phyloP scores from a whole-genome alignment of 1,140 invertebrate genomes.

The Dendrolimus punctatus region DNA sequence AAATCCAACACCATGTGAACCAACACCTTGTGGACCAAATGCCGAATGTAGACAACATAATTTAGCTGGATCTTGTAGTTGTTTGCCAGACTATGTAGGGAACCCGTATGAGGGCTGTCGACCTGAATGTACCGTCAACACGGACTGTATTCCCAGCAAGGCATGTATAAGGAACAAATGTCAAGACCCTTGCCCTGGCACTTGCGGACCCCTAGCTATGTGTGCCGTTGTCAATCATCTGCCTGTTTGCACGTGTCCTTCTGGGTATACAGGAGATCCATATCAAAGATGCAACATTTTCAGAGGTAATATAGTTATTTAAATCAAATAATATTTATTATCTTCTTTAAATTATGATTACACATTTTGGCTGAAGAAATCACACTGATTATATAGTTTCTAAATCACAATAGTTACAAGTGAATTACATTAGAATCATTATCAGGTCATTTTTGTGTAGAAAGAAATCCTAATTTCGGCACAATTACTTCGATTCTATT shows the following conservation, averaged over 20 bases:
- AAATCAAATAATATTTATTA: constrained; percentile 9
- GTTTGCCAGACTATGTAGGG: constrained; percentile 77
- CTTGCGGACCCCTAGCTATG: constrained; percentile 79
- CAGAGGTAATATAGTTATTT: constrained; percentile 29
- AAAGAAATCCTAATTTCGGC: too few relatives aligned
- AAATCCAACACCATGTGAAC: constrained; percentile 72
- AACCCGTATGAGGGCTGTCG: constrained; percentile 82
- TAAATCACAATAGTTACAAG: too few relatives aligned
- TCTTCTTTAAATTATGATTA: constrained; percentile 26
- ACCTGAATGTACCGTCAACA: constrained; percentile 77
- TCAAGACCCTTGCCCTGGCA: constrained; percentile 81
- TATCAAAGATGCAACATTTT: constrained; percentile 70
- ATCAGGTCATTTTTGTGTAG: too few relatives aligned
- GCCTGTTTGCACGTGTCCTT: constrained; percentile 78
- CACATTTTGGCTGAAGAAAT: not conserved
- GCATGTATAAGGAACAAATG: constrained; percentile 81
- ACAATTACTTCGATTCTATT: not conserved
- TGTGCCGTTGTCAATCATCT: constrained; percentile 83
- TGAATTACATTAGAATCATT: too few relatives aligned
- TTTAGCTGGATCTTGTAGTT: constrained; percentile 77
- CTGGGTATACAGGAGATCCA: constrained; percentile 79
- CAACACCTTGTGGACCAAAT: constrained; percentile 80
- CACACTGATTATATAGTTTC: too few relatives aligned
- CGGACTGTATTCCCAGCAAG: constrained; percentile 78
- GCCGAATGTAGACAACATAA: constrained; percentile 78